Evolutionary conservation across 2,888 invertebrate species (phyloP), one percentile per base, ranked within the genome.

Genomic region (Pammene fasciana): DNA sequence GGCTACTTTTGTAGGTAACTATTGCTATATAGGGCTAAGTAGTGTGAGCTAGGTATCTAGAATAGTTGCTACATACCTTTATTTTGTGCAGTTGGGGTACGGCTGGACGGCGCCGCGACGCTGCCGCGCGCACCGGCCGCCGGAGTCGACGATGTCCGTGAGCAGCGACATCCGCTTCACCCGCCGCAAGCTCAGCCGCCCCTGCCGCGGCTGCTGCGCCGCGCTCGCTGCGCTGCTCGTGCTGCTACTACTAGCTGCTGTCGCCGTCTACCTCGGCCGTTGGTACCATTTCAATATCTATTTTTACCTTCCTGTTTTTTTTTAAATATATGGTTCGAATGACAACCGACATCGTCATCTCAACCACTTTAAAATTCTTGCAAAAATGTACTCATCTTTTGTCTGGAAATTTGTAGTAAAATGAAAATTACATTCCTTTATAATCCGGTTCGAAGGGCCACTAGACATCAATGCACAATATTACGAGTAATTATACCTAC

Each of bases 141-240:
- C 97, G 48, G 96, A 96, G 86, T 97, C 97, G 45, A 96, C 97
- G 70, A 89, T 97, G 78, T 97, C 97, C 0, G 96, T 97, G 75
- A 97, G 97, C 93, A 97, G 97, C 78, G 97, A 97, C 88, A 97
- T 97, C 84, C 94, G 97, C 75, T 97, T 97, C 88, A 97, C 97
- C 14, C 94, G 97, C 65, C 95, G 96, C 79, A 97, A 97, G 89
- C 93, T 97, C 76, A 96, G 96, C 75, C 95, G 97, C 67, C 96
- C 97, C 75, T 96, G 97, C 86, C 95, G 96, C 81, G 97, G 97
- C 78, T 97, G 97, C 79, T 97, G 97, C 87, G 97, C 96, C 78
- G 96, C 97, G 70, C 94, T 97, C 71, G 96, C 97, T 43, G 96
- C 96, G 16, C 95, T 97, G 81, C 94, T 98, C 62, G 94, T 97